Base-by-base conservation (phyloP, 2,797 vertebrate species). In the Enteromius unitaeniatus region DNA sequence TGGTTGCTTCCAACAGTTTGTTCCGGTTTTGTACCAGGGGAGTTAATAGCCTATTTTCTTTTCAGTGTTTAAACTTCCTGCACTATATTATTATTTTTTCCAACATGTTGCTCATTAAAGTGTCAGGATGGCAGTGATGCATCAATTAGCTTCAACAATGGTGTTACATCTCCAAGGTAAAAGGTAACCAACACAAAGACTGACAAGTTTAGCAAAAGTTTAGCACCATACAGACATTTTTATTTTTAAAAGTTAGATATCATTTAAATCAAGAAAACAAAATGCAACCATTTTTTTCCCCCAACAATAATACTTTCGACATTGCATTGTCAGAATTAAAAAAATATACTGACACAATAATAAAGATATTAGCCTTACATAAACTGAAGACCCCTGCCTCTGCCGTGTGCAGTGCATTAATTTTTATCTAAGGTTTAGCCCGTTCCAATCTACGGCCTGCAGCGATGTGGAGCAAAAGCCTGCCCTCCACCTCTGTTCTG, bases 401-500 rank as follows among this genome's bases (percentile, higher is more conserved):
- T 53, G 37, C 42, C 73, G 0, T 80, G 67, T 75, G 67, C 19
- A 51, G 67, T 47, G 34, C 37, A 58, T n/a, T 2, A 4, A 34
- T 23, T 73, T 60, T 49, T 81, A 84, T 74, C 51, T 23, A 58
- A 69, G 68, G 47, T 81, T 83, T 84, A 23, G 62, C n/a, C 23
- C 79, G 58, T 69, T 77, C 40, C 47, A 42, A 58, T 80, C 49
- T 47, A 68, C 17, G 55, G 45, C 84, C 75, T 69, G 62, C 45
- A 87, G 68, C 62, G 0, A 55, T 21, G 65, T 69, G 65, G 60
- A 83, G 81, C 77, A 86, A 78, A 84, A 70, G 64, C 40, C 64
- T 74, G 79, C 65, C 55, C 82, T 83, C 47, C 58, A 84, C 81
- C 78, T 85, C 83, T 86, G 81, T 84, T 84, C 77, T 78, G 83